phyloP scores from a whole-genome alignment of 1,140 invertebrate species.

The Pristionchus pacificus region DNA sequence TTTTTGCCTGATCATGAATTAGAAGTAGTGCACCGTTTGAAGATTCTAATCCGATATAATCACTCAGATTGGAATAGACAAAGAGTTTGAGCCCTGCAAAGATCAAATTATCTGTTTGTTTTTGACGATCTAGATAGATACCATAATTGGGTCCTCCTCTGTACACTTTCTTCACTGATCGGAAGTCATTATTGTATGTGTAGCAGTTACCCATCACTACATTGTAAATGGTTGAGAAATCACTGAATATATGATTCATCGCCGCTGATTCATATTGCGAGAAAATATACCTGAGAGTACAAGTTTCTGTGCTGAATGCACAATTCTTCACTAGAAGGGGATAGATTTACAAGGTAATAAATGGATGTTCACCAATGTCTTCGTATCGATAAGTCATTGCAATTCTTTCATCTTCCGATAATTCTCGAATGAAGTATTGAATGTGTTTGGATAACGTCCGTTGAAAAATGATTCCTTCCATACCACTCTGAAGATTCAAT shows the following conservation, averaged over 20 bases:
- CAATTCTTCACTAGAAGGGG: neutral
- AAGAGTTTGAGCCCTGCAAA: neutral
- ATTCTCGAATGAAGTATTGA: neutral
- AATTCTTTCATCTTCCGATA: neutral
- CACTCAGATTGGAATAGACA: neutral
- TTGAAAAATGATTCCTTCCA: neutral
- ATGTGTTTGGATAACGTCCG: neutral
- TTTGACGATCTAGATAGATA: too few relatives aligned
- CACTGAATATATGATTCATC: too few relatives aligned
- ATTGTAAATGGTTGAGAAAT: neutral
- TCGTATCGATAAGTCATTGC: neutral
- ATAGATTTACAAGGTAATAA: neutral
- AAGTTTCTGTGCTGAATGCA: neutral
- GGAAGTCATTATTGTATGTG: neutral
- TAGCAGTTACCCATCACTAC: neutral
- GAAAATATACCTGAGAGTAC: too few relatives aligned
- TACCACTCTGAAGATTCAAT: neutral
- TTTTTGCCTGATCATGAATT: neutral
- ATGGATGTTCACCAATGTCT: neutral
- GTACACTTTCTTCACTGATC: neutral
- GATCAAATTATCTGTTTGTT: neutral
- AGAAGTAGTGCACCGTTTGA: neutral
- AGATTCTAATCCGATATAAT: neutral
- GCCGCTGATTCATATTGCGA: too few relatives aligned
- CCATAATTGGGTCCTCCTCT: neutral